Percentiles rank a stretch among this genome's conserved stretches.
Evolutionary conservation across 2,113 vertebrate species (phyloP).

Genomic region (Sarotherodon lohbergeri): DNA sequence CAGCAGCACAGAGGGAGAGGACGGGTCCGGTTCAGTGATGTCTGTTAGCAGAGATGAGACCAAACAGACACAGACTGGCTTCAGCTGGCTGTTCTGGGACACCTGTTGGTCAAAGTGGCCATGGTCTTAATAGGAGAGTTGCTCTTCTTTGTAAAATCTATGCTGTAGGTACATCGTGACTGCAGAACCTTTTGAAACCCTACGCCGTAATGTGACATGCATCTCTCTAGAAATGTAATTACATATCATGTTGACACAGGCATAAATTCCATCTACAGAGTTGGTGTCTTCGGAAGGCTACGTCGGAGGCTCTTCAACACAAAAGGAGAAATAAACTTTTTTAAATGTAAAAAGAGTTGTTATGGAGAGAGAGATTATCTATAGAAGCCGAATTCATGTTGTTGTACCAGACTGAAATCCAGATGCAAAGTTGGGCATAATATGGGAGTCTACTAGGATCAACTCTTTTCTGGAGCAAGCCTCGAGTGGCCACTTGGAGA

Average conservation of each 20-base stretch:
- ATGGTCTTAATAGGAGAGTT: background rate
- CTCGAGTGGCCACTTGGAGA: background rate
- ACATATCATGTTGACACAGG: background rate
- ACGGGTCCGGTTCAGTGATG: background rate
- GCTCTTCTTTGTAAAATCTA: background rate
- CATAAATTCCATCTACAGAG: background rate
- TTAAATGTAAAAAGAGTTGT: background rate
- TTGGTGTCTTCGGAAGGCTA: background rate
- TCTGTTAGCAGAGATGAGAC: background rate
- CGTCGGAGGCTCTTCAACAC: background rate
- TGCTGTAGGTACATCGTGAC: background rate
- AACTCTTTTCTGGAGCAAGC: background rate
- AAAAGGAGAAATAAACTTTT: background rate
- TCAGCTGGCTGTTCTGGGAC: background rate
- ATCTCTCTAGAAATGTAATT: background rate
- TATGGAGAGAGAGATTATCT: background rate
- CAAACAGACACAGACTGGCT: background rate
- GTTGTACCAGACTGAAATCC: background rate
- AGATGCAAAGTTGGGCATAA: background rate
- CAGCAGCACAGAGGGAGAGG: background rate
- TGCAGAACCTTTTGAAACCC: background rate
- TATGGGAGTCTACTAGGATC: background rate
- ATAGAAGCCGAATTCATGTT: background rate
- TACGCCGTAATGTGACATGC: background rate
- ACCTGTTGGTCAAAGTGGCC: background rate